Percentiles rank a stretch among this genome's conserved stretches.
Conservation (phyloP, 2,888 invertebrate species). For the Hirtodrosophila trivittata region DNA sequence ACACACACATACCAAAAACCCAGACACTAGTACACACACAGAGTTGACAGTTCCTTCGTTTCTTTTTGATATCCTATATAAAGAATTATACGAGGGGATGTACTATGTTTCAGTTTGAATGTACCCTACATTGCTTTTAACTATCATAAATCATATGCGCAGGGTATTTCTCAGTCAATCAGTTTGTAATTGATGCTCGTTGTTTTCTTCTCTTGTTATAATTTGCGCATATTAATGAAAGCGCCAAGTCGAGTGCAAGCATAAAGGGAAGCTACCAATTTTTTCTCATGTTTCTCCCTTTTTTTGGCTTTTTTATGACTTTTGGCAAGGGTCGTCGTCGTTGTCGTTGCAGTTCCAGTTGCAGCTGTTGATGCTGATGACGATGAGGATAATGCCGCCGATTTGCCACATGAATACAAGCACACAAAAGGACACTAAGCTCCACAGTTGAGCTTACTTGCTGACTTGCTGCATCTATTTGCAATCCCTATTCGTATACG, state of each 20-base stretch:
- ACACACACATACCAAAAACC: constrained; percentile 6
- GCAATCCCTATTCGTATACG: constrained; percentile 17
- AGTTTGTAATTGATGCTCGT: background rate
- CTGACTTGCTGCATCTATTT: constrained; percentile 43
- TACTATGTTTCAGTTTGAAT: too few relatives aligned
- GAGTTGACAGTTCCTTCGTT: constrained; percentile 26
- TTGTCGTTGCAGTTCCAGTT: constrained; percentile 12
- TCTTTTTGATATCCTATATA: constrained; percentile 4
- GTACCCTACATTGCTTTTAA: too few relatives aligned
- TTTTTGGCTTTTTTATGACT: constrained; percentile 44
- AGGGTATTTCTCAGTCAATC: background rate
- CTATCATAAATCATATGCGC: too few relatives aligned
- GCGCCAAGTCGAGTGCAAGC: constrained; percentile 29
- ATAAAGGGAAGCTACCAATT: constrained; percentile 20
- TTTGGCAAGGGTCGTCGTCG: constrained; percentile 55
- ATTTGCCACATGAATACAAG: constrained; percentile 68
- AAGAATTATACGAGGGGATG: too few relatives aligned
- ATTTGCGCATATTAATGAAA: constrained; percentile 59
- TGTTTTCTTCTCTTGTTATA: constrained; percentile 33
- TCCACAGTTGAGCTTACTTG: constrained; percentile 18
- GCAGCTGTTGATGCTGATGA: constrained; percentile 43
- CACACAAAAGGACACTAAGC: constrained; percentile 11
- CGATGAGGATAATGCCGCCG: constrained; percentile 60
- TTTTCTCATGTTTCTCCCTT: constrained; percentile 2
- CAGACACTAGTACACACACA: constrained; percentile 2